Base-by-base conservation (phyloP, 2,888 invertebrate species). In the Cosmorhoe ocellata region DNA sequence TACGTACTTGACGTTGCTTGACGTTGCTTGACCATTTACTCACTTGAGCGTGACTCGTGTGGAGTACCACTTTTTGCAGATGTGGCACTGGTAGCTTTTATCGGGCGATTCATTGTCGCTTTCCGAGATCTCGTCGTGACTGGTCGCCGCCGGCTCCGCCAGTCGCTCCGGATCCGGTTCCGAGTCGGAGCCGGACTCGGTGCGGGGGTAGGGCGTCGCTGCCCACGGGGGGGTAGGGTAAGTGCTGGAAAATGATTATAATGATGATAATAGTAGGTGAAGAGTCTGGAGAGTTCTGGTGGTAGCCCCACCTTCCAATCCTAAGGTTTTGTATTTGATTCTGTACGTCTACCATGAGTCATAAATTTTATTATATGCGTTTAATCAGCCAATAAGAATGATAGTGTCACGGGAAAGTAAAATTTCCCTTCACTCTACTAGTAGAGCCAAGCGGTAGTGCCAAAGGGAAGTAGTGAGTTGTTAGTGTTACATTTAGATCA, bases 61-160 rank as follows among this genome's bases (percentile, higher is more conserved):
- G 0, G 90, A 90, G 56, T 87, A 91, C 90, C 90, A 91, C 78
- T 91, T 91, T 43, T 72, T 61, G 53, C 90, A 91, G 14, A 88
- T 75, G 63, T 88, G 86, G 51, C 90, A 90, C 61, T 90, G 90
- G 72, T 86, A 89, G 60, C 85, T 87, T 69, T 90, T 91, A 61
- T 91, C 90, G 0, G 87, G 79, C 0, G 86, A 85, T 60, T 91
- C 90, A 67, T 88, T 87, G 0, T 87, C 87, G 0, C 80, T 81
- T 60, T 90, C 90, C 64, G 47, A 47, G 32, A 52, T 47, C 34
- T 47, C 47, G 31, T 52, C 52, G 47, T 52, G 11, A 70, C 59
- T 55, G 10, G 59, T 58, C 9, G 38, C 41, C 10, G 61, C 60
- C 3, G 61, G 63, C 11, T 63, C 52, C 43, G 54, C 60, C 12